Base-by-base conservation (phyloP, 1,140 invertebrate genomes). In the Dendroctonus ponderosae region DNA sequence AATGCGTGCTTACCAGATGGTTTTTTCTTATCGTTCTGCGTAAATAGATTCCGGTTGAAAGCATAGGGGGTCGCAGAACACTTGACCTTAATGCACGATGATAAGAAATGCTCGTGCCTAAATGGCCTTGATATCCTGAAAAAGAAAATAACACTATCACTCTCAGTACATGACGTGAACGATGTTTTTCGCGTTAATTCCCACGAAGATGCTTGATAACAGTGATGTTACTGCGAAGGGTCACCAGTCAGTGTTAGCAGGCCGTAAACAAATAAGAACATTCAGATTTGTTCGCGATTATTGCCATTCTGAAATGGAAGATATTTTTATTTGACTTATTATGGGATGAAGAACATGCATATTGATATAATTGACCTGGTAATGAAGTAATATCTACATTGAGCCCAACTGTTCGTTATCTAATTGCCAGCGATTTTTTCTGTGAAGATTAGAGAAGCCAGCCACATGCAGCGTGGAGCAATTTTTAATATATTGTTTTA, bases 11-110 rank as follows among this genome's bases (percentile, higher is more conserved):
- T 62, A 62, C 60, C 49, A 42, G 37, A 40, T 3, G 60, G 26
- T 12, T 53, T 62, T 52, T 62, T 48, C 53, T 53, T 53, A 52
- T 62, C 26, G 11, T 41, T 62, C 43, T 52, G 26, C 53, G 60
- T 41, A 11, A 50, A 52, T 9, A 26, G 7, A n/a, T 26, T 26
- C 42, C 14, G 42, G 39, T 9, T 42, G 42, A 40, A 38, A 5
- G 14, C 11, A 6, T 37, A 15, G 14, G 48, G 50, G 46, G 4
- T 39, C 9, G 15, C 15, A 39, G 15, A 46, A 5, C 7, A 5
- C 12, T 46, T 58, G 41, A 60, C 12, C 44, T 60, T 60, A 14
- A 5, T 12, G 50, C 14, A 41, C 8, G 14, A 40, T 43, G 49
- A 62, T 62, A 53, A 62, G 49, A 48, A 39, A 6, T 14, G 7